Conservation (phyloP, 2,113 vertebrate genomes). For the Galeopterus variegatus region DNA sequence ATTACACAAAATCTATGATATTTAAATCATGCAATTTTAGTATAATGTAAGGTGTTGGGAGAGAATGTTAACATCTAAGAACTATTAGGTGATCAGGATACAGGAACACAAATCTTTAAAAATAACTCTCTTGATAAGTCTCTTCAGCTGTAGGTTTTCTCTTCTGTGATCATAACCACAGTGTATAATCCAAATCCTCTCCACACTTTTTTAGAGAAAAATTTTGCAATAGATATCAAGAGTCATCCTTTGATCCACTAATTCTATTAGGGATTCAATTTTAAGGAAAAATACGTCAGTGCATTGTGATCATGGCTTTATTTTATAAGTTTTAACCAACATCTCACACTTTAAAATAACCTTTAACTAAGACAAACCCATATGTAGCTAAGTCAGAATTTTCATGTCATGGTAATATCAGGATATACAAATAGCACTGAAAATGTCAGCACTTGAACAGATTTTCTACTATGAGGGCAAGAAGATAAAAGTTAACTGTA, state of each 20-base stretch:
- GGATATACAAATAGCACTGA: slow-evolving; percentile 79
- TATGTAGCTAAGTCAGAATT: slow-evolving; percentile 81
- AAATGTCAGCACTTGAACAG: slow-evolving; percentile 80
- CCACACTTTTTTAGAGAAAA: not conserved
- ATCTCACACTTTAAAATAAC: slow-evolving; percentile 79
- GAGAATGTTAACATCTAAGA: slow-evolving; percentile 5
- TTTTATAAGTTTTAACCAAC: slow-evolving; percentile 73
- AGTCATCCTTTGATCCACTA: not conserved
- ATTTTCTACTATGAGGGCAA: slow-evolving; percentile 71
- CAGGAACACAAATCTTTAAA: not conserved
- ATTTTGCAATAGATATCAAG: not conserved
- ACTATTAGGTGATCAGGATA: not conserved
- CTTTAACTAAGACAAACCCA: slow-evolving; percentile 78
- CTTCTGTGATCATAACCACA: not conserved
- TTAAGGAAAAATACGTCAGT: not conserved
- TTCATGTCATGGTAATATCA: slow-evolving; percentile 79
- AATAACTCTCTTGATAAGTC: not conserved
- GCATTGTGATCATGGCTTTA: slow-evolving; percentile 63
- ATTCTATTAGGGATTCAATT: not conserved
- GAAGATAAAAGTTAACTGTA: slow-evolving; percentile 63
- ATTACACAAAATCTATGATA: not conserved
- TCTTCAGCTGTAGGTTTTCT: not conserved
- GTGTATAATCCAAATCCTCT: not conserved
- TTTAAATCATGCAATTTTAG: not conserved
- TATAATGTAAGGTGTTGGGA: not conserved